Base-by-base conservation (phyloP, 2,888 invertebrate genomes). In the Boloria euphrosyne region DNA sequence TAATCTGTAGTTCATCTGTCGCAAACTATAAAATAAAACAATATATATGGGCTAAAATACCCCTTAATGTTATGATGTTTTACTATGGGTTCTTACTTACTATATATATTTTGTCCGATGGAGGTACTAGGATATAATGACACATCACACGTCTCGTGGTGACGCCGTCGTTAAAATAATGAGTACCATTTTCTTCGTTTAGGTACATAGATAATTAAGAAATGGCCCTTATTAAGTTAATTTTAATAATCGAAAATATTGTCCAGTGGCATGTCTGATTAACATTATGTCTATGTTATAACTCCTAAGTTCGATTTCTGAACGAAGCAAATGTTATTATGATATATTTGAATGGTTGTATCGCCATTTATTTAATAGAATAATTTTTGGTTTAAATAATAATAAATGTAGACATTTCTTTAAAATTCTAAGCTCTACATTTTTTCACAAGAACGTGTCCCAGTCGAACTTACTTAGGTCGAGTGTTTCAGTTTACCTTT, bases 151-250 rank as follows among this genome's bases (percentile, higher is more conserved):
- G 65, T 61, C 70, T 58, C 68, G 68, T 38, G 46, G 66, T 54
- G 58, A 64, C 61, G 65, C 50, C 53, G 65, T 67, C 73, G 69
- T 71, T 73, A 70, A 68, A 65, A 73, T 70, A 71, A 70, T 71
- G 69, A 53, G 59, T 58, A 66, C 71, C 69, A 73, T 71, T 71
- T 69, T 65, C 69, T 70, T 13, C 5, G 38, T 44, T 27, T 17
- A 13, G 16, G 0, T 1, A 17, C 10, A 14, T 3, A 22, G 51
- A 17, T 46, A 7, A 16, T 22, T 13, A 49, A 68, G 65, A 68
- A 46, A 53, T 58, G 58, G 17, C 58, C 27, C 7, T 2, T 44
- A 13, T 13, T 6, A 46, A 49, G 31, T 6, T 47, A 14, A 16
- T 16, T 49, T 49, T 5, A 2, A 16, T 16, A n/a, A 2, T 7